Evolutionary conservation across 2,113 vertebrate genomes (phyloP), one percentile per base, ranked within the genome.

Genomic region (Oplegnathus fasciatus): DNA sequence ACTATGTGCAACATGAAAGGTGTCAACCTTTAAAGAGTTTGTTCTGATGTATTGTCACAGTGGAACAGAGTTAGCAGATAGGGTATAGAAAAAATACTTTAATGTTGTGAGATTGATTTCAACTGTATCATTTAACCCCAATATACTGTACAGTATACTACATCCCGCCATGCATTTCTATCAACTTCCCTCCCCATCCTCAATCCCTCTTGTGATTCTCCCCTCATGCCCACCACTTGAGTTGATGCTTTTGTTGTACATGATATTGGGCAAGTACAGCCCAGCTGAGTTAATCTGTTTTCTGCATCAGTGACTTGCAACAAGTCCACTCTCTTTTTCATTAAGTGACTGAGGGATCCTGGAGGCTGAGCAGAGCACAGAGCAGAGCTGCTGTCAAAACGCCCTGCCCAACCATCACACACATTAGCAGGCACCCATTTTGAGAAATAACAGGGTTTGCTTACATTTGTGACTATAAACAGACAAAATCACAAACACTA

Each of bases 281-380:
- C 79, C 87, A 84, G 89, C 92, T 88, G 87, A 95, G 93, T 95
- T 95, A 89, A 96, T 95, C 92, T 94, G 89, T 95, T 96, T 95
- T 95, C 94, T 95, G 93, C 94, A 94, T 94, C 93, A 91, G 80
- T 86, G 92, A 91, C 89, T 93, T 90, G 92, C 92, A 92, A 96
- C 94, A 94, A 94, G 94, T 94, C 92, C 90, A 92, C 94, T 94
- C 91, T 93, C 89, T 93, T 93, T 95, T 95, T 95, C 93, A 95
- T 95, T 93, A 94, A 93, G 91, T 84, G 92, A 92, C 87, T 75
- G 88, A 88, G 74, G 71, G 87, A 92, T 93, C 90, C 88, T 88
- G 84, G 69, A 89, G 88, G 86, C 86, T 75, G 92, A 92, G 91
- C 71, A 57, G 83, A 87, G 83, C 88, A 71, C 68, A 82, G 88